Base-by-base conservation (phyloP, 1,140 invertebrate genomes). In the Arctopsyche grandis region DNA sequence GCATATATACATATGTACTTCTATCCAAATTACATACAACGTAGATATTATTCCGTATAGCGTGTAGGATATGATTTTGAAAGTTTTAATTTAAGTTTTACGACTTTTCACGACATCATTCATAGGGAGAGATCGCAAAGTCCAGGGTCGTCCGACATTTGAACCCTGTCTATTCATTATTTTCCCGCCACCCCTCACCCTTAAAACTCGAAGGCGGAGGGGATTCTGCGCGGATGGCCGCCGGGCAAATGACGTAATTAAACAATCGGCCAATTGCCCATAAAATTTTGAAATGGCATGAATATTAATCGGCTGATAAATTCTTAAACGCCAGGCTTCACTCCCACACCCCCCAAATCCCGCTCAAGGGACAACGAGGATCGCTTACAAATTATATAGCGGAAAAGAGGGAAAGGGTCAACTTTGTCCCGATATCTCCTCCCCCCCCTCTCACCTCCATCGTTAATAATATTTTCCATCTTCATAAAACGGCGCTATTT, bases 301-400 rank as follows among this genome's bases (percentile, higher is more conserved):
- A 66, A 66, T 66, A 66, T 66, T 66, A 66, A 66, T 66, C 63
- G 63, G 63, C 22, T 66, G 63, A 66, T 66, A 66, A 66, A 66
- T 66, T 66, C 63, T 66, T 66, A 66, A 66, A 66, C 10, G 24
- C 10, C 7, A 38, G 29, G 29, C 24, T 3, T 22, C 63, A 10
- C 63, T 26, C 24, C 24, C 19, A 66, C 48, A 38, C 29, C 29
- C 29, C 29, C 29, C 3, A 38, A 38, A 38, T 38, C 29, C 29
- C 7, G 29, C 29, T 38, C 7, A 38, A 38, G 29, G 29, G 29
- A 38, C 29, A 38, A 38, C 63, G 24, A 66, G 22, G 22, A 66
- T 22, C 63, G 63, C 21, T 21, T 60, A 21, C 56, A 60, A 60
- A 60, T 60, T 60, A 4, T 38, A 38, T 4, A 38, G 10, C 48